phyloP scores from a whole-genome alignment of 1,140 invertebrate genomes.

The Theocolax elegans region DNA sequence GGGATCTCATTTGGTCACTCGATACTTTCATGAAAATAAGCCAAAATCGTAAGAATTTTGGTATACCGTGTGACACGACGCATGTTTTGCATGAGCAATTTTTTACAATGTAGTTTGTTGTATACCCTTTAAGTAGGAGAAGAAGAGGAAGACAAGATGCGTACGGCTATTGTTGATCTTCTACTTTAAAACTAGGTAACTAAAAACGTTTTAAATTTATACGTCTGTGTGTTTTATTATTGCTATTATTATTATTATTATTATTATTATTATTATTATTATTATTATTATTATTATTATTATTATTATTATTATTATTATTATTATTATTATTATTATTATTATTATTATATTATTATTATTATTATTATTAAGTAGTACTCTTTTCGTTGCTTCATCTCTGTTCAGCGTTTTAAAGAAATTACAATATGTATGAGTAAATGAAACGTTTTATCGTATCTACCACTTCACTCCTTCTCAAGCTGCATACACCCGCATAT shows the following conservation, averaged over 20 bases:
- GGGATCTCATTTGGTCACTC: conserved; percentile 7
- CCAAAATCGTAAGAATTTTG: conserved; percentile 47
- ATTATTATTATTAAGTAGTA: neutral
- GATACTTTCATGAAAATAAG: conserved; percentile 67
- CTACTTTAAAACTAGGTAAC: conserved; percentile 24
- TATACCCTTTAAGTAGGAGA: conserved; percentile 22
- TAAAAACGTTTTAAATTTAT: neutral
- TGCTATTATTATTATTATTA: too few relatives aligned
- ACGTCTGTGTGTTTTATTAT: neutral
- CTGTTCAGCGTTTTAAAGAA: too few relatives aligned
- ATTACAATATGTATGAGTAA: neutral
- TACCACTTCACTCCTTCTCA: conserved; percentile 25
- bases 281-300: too few relatives aligned
- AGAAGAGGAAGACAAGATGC: conserved; percentile 7
- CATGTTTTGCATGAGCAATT: too few relatives aligned
- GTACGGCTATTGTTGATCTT: conserved; percentile 11
- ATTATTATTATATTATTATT: too few relatives aligned
- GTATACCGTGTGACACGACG: too few relatives aligned
- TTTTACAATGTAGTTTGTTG: too few relatives aligned
- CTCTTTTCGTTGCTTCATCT: conserved; percentile 32
- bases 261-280: too few relatives aligned
- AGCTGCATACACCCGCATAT: conserved; percentile 43
- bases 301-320: too few relatives aligned
- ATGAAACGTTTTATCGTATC: conserved; percentile 23
- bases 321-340: too few relatives aligned